Evolutionary conservation across 2,113 vertebrate genomes (phyloP), one percentile per base, ranked within the genome.

Genomic region (Australoheros scitulus): DNA sequence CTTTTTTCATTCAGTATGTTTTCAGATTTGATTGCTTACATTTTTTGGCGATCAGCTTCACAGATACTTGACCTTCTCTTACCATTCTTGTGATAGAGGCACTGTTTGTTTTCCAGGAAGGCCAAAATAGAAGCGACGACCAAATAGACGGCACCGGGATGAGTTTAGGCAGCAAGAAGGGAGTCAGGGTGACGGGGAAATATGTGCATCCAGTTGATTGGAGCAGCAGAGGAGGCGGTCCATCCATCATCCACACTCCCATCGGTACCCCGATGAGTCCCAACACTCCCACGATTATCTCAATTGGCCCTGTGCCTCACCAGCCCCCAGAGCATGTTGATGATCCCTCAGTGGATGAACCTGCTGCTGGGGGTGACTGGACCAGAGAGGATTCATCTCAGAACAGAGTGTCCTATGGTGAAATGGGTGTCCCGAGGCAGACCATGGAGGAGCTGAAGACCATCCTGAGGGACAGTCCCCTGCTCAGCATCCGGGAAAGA

Each of bases 371-470:
- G 24, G 89, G 90, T 1, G 79, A 77, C 4, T 85, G 80, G 80
- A 81, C 20, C 8, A 43, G 1, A 2, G 89, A 90, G 1, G 3
- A 4, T 4, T 38, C 88, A 1, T 32, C 91, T 64, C 83, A 87
- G 10, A 70, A 22, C 43, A 61, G 70, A 34, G 57, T 26, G 6
- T 63, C 89, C 34, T 80, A 60, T 60, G 38, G 52, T 10, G 88
- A 93, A 34, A 61, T 78, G 32, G 93, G 68, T 2, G 58, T 95
- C 79, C 92, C 96, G 18, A 95, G 94, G 76, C 92, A 83, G 89
- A 97, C 96, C 43, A 76, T 97, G 61, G 93, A 96, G 59, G 96
- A 97, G 81, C 41, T 97, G 65, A 97, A 95, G 93, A 95, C 84
- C 52, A 82, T 96, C n/a, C 86, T 97, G 38, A 94, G 82, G 38